Base-by-base conservation (phyloP, 2,113 vertebrate species). In the Cyprinodon variegatus region DNA sequence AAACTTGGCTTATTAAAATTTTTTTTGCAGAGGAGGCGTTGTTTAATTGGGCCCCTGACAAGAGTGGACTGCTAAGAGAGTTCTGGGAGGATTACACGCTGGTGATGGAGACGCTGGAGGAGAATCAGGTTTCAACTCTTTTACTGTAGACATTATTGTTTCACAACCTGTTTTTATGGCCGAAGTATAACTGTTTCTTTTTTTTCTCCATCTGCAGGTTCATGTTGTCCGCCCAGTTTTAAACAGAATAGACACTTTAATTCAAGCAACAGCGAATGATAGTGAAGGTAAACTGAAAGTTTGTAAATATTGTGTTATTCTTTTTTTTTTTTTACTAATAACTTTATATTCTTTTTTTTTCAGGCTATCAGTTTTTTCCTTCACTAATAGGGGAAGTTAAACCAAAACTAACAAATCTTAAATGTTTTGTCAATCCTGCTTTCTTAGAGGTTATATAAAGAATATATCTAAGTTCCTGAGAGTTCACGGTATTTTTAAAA, bases 141-240 rank as follows among this genome's bases (percentile, higher is more conserved):
- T 29, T 29, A 29, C 14, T 63, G 11, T 43, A 20, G 17, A 37
- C 11, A 20, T 37, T 1, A 64, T 36, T n/a, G 50, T 13, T 59
- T n/a, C 14, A 22, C 9, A 37, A 11, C 22, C 17, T 57, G 17
- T 61, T 75, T 29, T 29, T 29, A 29, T 38, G 43, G 59, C 12
- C 2, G 68, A 1, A 6, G 20, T 12, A 7, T 65, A 57, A 39
- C 17, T 11, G 65, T 22, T 73, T 15, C 0, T 75, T 2, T 74
- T 59, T 59, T 64, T 69, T 67, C 39, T 78, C 0, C 4, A 4
- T 37, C 80, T 94, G 85, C 91, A 99, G n/a, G 94, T 98, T 79
- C 98, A 99, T 4, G 96, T 99, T n/a, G 96, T 99, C 86, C 96
- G 96, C 60, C 97, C 97, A 40, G 96, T 98, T 40, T 94, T 99